phyloP scores from a whole-genome alignment of 1,140 invertebrate species.

The Calycopis cecrops region DNA sequence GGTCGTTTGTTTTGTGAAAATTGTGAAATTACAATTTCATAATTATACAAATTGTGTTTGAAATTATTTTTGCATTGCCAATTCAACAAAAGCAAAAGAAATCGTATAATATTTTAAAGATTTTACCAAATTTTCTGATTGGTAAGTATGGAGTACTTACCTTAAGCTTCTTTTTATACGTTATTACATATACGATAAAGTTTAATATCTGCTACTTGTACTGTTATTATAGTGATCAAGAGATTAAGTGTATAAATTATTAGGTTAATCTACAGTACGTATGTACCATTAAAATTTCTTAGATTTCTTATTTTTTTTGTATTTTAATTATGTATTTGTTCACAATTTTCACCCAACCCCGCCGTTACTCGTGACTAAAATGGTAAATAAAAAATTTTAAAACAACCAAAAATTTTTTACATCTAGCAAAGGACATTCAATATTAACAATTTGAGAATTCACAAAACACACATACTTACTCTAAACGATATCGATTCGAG shows the following conservation, averaged over 20 bases:
- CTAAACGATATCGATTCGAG: conserved; percentile 18
- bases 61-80: too few species aligned
- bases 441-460: conserved; percentile 38
- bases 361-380: conserved; percentile 69
- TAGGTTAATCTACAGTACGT: neutral
- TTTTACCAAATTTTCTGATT: too few species aligned
- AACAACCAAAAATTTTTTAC: conserved; percentile 46
- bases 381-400: conserved; percentile 50
- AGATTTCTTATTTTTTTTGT: neutral
- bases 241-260: too few species aligned
- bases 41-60: neutral
- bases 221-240: too few species aligned
- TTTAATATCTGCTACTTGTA: too few species aligned
- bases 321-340: neutral
- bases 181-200: too few species aligned
- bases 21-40: conserved; percentile 28
- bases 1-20: conserved; percentile 38
- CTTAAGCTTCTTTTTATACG: too few species aligned
- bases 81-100: too few species aligned
- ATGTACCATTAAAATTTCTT: too few species aligned
- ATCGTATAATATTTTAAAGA: too few species aligned
- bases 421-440: conserved; percentile 57
- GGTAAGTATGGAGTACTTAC: too few species aligned
- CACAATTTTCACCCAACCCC: conserved; percentile 41
- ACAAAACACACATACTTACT: conserved; percentile 28